phyloP scores from a whole-genome alignment of 2,888 invertebrate species.

The Luffia ferchaultella region DNA sequence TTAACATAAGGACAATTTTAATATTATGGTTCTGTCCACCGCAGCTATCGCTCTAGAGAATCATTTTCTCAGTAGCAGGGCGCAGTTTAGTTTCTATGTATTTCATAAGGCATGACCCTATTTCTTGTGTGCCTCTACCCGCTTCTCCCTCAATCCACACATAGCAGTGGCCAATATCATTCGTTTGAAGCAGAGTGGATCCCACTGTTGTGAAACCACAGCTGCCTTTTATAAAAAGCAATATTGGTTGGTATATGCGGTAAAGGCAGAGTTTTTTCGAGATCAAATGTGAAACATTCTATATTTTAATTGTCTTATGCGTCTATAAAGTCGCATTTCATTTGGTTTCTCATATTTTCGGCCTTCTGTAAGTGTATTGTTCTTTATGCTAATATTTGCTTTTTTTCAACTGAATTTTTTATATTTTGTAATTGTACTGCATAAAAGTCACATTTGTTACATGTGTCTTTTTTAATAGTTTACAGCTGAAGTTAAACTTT shows the following conservation, averaged over 20 bases:
- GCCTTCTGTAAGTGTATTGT: too few relatives aligned
- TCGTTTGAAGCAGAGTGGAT: conserved; percentile 9
- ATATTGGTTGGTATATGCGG: conserved; percentile 10
- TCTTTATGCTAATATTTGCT: too few relatives aligned
- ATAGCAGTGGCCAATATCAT: conserved; percentile 9
- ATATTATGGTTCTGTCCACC: conserved; percentile 15
- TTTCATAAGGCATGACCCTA: conserved; percentile 13
- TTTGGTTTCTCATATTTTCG: too few relatives aligned
- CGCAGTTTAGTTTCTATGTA: conserved; percentile 4
- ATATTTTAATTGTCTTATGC: conserved; percentile 1
- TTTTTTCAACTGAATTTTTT: too few relatives aligned
- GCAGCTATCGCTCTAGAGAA: conserved; percentile 13
- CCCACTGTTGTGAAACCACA: conserved; percentile 13
- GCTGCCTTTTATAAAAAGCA: conserved; percentile 12
- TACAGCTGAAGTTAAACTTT: too few relatives aligned
- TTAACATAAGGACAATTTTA: conserved; percentile 13
- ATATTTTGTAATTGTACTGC: too few relatives aligned
- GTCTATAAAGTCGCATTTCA: too few relatives aligned
- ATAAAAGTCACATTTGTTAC: too few relatives aligned
- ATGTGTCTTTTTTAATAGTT: too few relatives aligned
- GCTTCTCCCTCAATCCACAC: conserved; percentile 15
- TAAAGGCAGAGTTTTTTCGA: conserved; percentile 11
- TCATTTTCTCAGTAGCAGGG: conserved; percentile 2
- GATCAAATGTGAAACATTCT: conserved; percentile 11
- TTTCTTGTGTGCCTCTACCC: conserved; percentile 13